A percentile compares a stretch with the other conserved stretches of the same genome.
Evolutionary conservation across 2,797 vertebrate genomes (phyloP).

Genomic region (Anabas testudineus): DNA sequence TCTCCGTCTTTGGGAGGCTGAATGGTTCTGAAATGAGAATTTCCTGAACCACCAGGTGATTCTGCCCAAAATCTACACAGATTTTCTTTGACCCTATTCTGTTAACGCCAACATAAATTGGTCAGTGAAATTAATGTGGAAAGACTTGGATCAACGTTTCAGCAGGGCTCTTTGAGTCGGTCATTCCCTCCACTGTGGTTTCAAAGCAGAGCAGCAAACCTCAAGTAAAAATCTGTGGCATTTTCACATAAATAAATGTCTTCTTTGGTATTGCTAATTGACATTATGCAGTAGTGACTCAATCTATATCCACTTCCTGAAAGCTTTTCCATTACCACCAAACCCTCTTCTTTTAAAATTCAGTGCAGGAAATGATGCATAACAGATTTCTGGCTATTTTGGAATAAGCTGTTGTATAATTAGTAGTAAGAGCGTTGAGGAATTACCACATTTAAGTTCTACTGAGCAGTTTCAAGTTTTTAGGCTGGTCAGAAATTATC

Average conservation of each 20-base stretch:
- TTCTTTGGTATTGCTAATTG: slow-evolving; percentile 50
- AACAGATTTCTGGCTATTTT: slow-evolving; percentile 19
- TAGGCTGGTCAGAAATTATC: too few species aligned
- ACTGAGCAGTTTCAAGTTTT: too few species aligned
- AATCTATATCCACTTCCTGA: slow-evolving; percentile 20
- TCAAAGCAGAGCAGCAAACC: slow-evolving; percentile 54
- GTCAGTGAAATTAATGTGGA: slow-evolving; percentile 40
- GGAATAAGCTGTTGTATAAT: neutral
- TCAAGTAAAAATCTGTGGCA: slow-evolving; percentile 64
- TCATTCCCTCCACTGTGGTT: slow-evolving; percentile 57
- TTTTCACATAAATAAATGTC: slow-evolving; percentile 67
- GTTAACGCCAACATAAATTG: slow-evolving; percentile 38
- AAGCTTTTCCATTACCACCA: slow-evolving; percentile 37
- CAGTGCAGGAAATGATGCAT: slow-evolving; percentile 34
- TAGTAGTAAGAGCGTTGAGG: neutral
- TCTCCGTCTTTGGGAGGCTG: neutral
- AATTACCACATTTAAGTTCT: neutral
- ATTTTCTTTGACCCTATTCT: slow-evolving; percentile 22
- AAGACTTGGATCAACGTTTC: slow-evolving; percentile 21
- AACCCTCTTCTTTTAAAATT: slow-evolving; percentile 5
- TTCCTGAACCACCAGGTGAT: slow-evolving; percentile 7
- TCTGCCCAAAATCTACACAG: neutral
- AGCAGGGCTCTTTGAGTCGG: slow-evolving; percentile 42
- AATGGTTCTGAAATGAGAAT: neutral
- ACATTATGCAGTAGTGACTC: slow-evolving; percentile 43